Conservation (phyloP, 2,113 vertebrate species). For the Dicrurus megarhynchus region DNA sequence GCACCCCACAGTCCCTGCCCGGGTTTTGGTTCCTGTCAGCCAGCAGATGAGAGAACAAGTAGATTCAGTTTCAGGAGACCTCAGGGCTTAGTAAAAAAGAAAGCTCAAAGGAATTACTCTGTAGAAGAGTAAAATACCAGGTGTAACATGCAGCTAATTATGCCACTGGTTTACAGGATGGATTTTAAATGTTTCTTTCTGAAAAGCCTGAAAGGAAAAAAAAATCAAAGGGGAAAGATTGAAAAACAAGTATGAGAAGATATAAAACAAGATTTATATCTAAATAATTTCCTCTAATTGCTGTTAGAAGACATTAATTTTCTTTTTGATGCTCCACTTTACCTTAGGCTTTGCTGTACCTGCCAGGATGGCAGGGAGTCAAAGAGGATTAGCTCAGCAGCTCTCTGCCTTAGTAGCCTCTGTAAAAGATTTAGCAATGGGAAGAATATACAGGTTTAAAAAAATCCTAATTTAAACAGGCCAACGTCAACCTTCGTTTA, state of each 20-base stretch:
- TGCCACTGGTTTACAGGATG: constrained; percentile 49
- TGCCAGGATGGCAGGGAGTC: constrained; percentile 78
- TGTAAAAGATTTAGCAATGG: constrained; percentile 65
- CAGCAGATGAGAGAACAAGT: constrained; percentile 42
- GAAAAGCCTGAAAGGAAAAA: constrained; percentile 71
- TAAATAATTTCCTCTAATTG: constrained; percentile 84
- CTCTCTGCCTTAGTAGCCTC: constrained; percentile 57
- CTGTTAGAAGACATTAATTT: constrained; percentile 82
- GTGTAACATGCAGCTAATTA: constrained; percentile 73
- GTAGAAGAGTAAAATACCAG: constrained; percentile 61
- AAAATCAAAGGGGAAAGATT: constrained; percentile 78
- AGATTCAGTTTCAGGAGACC: constrained; percentile 50
- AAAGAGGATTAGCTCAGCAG: constrained; percentile 75
- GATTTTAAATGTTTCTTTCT: constrained; percentile 70
- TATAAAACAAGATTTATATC: constrained; percentile 83
- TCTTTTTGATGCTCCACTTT: constrained; percentile 79
- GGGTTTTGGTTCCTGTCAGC: not conserved
- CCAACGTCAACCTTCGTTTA: constrained; percentile 12
- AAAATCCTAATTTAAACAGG: constrained; percentile 11
- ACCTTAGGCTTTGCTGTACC: constrained; percentile 73
- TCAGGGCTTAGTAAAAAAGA: constrained; percentile 38
- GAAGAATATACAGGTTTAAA: not conserved
- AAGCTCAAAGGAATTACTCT: constrained; percentile 60
- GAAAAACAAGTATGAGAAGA: constrained; percentile 80
- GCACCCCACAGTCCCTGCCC: not conserved